These are phyloP conservation scores for Hippopotamyrus pictus DNA, from an alignment of 2,797 vertebrate genomes.

Conservation along the genomic window DNA sequence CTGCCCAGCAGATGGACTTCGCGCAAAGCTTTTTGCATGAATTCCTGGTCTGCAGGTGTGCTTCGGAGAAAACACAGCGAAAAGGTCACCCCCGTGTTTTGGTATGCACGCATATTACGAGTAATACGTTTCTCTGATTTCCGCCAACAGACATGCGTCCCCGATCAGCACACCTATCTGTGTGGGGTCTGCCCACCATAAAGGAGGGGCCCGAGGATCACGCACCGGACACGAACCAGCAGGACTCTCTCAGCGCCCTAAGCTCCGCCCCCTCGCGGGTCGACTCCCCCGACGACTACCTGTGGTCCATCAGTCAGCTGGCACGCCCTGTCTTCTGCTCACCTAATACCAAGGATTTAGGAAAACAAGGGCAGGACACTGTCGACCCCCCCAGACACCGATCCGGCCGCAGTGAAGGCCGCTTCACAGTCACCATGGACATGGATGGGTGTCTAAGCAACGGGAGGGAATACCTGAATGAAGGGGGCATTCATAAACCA, in stretches of 20 bases:
- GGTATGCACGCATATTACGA: background rate
- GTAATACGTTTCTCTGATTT: background rate
- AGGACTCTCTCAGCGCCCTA: constrained; percentile 33
- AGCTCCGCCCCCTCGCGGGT: constrained; percentile 18
- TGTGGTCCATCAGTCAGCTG: constrained; percentile 51
- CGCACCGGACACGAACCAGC: constrained; percentile 50
- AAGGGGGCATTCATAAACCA: background rate
- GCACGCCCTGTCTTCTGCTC: constrained; percentile 45
- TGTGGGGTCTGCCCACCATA: constrained; percentile 61
- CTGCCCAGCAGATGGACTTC: background rate
- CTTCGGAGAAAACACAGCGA: background rate
- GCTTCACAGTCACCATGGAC: constrained; percentile 20
- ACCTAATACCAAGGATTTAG: constrained; percentile 17
- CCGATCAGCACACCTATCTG: constrained; percentile 46
- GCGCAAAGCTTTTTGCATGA: background rate
- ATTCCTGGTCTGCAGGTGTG: background rate
- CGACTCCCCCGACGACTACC: constrained; percentile 32
- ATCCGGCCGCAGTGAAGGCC: constrained; percentile 30
- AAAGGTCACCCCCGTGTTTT: background rate
- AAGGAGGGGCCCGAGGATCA: constrained; percentile 55
- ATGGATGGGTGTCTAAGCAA: background rate
- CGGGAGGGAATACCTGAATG: background rate
- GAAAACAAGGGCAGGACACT: background rate
- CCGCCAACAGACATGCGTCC: constrained; percentile 56
- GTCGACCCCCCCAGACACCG: constrained; percentile 45